Evolutionary conservation across 2,113 vertebrate genomes (phyloP), one percentile per base, ranked within the genome.

Genomic region (Nesogale talazaci): DNA sequence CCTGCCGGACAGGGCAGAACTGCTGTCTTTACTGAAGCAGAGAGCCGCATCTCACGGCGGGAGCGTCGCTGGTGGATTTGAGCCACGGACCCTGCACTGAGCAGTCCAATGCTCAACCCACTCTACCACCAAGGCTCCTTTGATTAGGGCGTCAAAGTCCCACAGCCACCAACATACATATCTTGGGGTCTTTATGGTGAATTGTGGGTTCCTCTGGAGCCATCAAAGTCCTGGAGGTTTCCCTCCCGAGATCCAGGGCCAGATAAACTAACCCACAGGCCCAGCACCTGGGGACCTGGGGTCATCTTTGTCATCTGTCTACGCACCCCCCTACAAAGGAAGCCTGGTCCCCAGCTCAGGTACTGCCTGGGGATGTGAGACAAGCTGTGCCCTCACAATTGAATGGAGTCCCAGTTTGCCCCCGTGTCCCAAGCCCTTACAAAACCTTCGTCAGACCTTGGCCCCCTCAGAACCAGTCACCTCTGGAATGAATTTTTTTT

Each of bases 401-500:
- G 7, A 19, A 6, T 17, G 76, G 46, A 59, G 9, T 9, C 4
- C n/a, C 22, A 36, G 36, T 59, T 69, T 12, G 8, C 9, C 23
- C 56, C 59, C 0, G 5, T 12, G 70, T 74, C 72, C 31, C 0
- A 23, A 80, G 22, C 9, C 31, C n/a, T 78, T 80, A 57, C 8
- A 76, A 88, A 74, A 74, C 14, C 31, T 81, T 93, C n/a, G n/a
- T n/a, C n/a, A 25, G 52, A 67, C 38, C 0, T 31, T 31, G 8
- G 52, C 52, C 42, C 20, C 38, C 61, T 52, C 6, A 29, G 46
- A 86, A 94, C 94, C 82, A 91, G 72, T 86, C 84, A 94, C 92
- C 90, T 46, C 88, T 91, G 89, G 83, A 96, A 96, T 92, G 83
- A 88, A 92, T 97, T 97, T 94, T 46, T 94, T 46, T 95, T 97